Base-by-base conservation (phyloP, 2,113 vertebrate species). In the Nycticryphes semicollaris region DNA sequence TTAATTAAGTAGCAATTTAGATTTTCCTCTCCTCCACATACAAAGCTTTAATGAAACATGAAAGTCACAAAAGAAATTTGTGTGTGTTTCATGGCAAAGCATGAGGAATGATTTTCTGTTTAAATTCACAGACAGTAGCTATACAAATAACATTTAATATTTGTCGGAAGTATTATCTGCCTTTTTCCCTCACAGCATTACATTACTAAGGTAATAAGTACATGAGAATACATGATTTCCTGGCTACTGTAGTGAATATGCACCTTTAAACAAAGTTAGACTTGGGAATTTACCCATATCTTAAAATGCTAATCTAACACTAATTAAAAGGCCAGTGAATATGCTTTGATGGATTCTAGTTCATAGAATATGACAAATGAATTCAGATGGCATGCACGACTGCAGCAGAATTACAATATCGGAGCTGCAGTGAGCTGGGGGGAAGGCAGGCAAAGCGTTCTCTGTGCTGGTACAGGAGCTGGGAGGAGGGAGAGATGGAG, bases 191-290 rank as follows among this genome's bases (percentile, higher is more conserved):
- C 90, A 82, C 94, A 96, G 93, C 92, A 83, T 96, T 95, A 93
- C 87, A 92, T 96, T 96, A 92, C 89, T 91, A 63, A 96, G 70
- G 94, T 96, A 96, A 89, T 95, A 95, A 96, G 95, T 82, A 93
- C 88, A 96, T 43, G 90, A 95, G 95, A 97, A 95, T 57, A 96
- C 90, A 96, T 6, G 89, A 95, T 97, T 96, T 96, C 84, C 93
- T 95, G 92, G 95, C 92, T 95, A 92, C 93, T 79, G 83, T 92
- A 75, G 79, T 90, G 80, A 96, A 96, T 92, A 96, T 84, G 91
- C 93, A 96, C 93, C 95, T 96, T 96, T 95, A 96, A 96, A 96
- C 94, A 97, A 96, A 96, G 97, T 93, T 92, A 96, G 95, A 92
- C 94, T 95, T 87, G 92, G 94, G 96, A 97, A 96, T 96, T 96